Evolutionary conservation across 1,140 invertebrate genomes (phyloP).

Genomic region (Drosophila persimilis): DNA sequence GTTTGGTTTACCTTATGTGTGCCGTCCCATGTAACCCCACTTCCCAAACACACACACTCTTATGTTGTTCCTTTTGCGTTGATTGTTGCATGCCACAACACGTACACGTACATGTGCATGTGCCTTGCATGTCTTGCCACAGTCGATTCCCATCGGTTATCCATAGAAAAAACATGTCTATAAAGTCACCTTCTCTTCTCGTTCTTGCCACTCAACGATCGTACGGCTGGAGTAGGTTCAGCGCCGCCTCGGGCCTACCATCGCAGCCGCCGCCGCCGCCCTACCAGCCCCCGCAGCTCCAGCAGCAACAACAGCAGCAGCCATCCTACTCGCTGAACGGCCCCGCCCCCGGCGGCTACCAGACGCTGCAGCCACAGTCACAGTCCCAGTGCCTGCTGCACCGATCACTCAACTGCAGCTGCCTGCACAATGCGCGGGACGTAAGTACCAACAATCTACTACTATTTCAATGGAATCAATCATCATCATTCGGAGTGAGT

Average conservation of each 20-base stretch:
- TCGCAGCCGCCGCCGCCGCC: conserved; percentile 84
- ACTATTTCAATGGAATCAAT: no score
- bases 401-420: conserved; percentile 86
- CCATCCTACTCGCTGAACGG: conserved; percentile 71
- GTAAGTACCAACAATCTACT: conserved; percentile 43
- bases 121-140: conserved; percentile 29
- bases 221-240: conserved; percentile 83
- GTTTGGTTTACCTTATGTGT: conserved; percentile 30
- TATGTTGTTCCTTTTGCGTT: conserved; percentile 25
- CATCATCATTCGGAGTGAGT: no score
- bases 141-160: background rate
- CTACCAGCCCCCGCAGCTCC: conserved; percentile 84
- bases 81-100: conserved; percentile 25
- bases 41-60: background rate
- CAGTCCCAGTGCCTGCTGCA: conserved; percentile 85
- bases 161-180: conserved; percentile 48
- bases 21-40: background rate
- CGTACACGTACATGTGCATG: background rate
- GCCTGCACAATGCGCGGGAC: conserved; percentile 82
- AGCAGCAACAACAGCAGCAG: conserved; percentile 57
- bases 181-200: conserved; percentile 75
- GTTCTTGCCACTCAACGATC: conserved; percentile 83
- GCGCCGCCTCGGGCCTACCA: conserved; percentile 82
- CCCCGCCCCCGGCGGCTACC: conserved; percentile 52
- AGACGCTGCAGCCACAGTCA: conserved; percentile 59